A percentile compares a stretch with the other conserved stretches of the same genome.
Evolutionary conservation across 1,140 invertebrate genomes (phyloP).

Genomic region (Dryas iulia): DNA sequence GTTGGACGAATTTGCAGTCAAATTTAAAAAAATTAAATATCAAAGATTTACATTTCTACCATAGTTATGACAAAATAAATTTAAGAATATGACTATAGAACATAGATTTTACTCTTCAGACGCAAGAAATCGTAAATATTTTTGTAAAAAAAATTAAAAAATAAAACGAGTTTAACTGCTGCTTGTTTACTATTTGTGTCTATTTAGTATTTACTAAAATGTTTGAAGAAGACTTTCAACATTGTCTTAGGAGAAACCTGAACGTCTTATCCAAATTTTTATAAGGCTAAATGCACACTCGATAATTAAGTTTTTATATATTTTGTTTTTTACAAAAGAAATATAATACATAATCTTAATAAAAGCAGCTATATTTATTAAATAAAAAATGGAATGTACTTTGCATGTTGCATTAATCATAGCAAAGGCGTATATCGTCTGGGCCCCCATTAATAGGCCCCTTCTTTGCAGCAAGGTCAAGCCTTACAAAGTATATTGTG

Average conservation of each 20-base stretch:
- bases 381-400: not conserved
- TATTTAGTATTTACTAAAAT: not conserved
- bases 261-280: not conserved
- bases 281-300: not conserved
- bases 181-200: too few relatives aligned
- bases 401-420: not conserved
- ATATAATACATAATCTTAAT: too few relatives aligned
- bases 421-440: not conserved
- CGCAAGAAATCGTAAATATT: too few relatives aligned
- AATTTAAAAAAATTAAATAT: not conserved
- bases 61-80: too few relatives aligned
- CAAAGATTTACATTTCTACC: too few relatives aligned
- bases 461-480: not conserved
- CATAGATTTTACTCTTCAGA: too few relatives aligned
- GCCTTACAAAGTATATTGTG: not conserved
- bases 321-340: not conserved
- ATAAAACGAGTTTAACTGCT: too few relatives aligned
- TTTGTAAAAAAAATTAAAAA: too few relatives aligned
- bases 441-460: not conserved
- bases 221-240: not conserved
- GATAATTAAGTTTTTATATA: not conserved
- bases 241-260: not conserved
- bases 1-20: not conserved
- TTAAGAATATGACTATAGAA: too few relatives aligned
- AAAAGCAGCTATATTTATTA: not conserved